phyloP scores from a whole-genome alignment of 2,797 vertebrate species.

The Gorsachius magnificus region DNA sequence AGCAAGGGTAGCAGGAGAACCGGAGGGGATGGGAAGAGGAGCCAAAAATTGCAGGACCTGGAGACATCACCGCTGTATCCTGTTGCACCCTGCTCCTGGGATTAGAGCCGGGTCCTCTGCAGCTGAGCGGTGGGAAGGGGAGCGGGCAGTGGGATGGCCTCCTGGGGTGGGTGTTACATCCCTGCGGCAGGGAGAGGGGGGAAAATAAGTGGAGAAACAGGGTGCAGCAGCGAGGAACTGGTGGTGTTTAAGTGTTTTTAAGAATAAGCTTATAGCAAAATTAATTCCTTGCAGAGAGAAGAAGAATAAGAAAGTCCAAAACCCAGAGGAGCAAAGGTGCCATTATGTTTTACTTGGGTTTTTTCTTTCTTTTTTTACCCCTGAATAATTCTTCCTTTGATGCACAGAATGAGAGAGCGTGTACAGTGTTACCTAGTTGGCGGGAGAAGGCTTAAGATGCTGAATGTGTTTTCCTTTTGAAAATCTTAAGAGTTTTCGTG shows the following conservation, averaged over 20 bases:
- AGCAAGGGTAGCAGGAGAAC: neutral
- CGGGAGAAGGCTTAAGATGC: neutral
- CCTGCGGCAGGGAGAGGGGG: neutral
- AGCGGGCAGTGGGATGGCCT: neutral
- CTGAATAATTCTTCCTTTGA: neutral
- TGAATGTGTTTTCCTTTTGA: neutral
- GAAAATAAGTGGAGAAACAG: no score
- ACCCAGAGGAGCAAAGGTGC: neutral
- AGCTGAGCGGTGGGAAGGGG: neutral
- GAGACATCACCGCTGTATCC: no score
- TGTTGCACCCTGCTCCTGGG: neutral
- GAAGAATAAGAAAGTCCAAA: neutral
- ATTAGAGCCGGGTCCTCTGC: neutral
- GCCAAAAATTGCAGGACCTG: neutral
- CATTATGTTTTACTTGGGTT: rapidly evolving
- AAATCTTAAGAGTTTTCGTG: neutral
- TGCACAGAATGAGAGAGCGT: neutral
- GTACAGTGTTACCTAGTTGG: no score
- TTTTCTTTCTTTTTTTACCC: neutral
- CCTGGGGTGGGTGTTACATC: rapidly evolving
- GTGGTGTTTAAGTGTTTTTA: neutral
- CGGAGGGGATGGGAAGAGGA: neutral
- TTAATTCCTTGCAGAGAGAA: neutral
- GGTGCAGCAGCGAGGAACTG: neutral
- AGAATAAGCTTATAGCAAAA: neutral